Base-by-base conservation (phyloP, 2,113 vertebrate genomes). In the Marcusenius ussheri region DNA sequence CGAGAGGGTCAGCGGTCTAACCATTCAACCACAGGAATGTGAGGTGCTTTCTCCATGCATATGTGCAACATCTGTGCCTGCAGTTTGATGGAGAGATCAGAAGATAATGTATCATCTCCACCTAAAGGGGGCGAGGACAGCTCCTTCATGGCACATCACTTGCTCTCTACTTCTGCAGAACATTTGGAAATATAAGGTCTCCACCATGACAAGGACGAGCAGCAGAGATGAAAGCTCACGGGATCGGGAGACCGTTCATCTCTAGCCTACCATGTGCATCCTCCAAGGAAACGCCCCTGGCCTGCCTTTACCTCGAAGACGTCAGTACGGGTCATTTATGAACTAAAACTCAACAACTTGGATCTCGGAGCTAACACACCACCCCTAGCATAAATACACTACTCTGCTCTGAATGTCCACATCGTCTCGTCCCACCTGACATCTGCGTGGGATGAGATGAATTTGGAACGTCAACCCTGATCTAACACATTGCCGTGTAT, bases 201-300 rank as follows among this genome's bases (percentile, higher is more conserved):
- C 5, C 19, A 35, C 6, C 1, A 77, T 39, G 35, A 31, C 21
- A 15, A 90, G 62, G 62, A 24, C 13, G 24, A 45, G 3, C 39
- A 58, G 51, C 87, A 70, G n/a, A 88, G 49, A 58, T 35, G 24
- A 88, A 80, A 88, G 24, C 17, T 46, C 6, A 31, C 0, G 88
- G 21, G 27, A 42, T 58, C n/a, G 39, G 80, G 5, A 91, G 49
- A 42, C 45, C 2, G 35, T 15, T 6, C 62, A 49, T 42, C 46
- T 80, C 90, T 80, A 27, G 58, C 21, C 90, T 62, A 83, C 46
- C 89, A 92, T 88, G 87, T 90, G 91, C 88, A 56, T 62, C 6
- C 46, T 10, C 56, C 89, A 24, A 90, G 31, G 89, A 84, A 91
- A 56, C 46, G 90, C 66, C 90, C 87, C 89, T 66, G 84, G 83